Evolutionary conservation across 2,113 vertebrate genomes (phyloP).

Genomic region (Hemiscyllium ocellatum): DNA sequence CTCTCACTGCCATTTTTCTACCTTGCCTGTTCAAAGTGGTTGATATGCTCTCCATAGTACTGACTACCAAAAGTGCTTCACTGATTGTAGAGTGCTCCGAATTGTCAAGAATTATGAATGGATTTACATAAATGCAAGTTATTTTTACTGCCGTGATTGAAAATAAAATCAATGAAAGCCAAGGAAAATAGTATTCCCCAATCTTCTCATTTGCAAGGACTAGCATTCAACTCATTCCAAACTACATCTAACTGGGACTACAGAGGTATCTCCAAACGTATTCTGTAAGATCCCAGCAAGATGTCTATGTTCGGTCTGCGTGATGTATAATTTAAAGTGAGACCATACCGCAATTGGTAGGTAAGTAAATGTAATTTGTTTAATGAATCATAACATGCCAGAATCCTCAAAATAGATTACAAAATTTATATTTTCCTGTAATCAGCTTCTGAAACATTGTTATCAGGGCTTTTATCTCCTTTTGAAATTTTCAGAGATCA

Average conservation of each 20-base stretch:
- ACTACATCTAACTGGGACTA: not conserved
- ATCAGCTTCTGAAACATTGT: not conserved
- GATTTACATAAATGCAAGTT: not conserved
- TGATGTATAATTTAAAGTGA: not conserved
- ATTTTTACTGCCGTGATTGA: too few relatives aligned
- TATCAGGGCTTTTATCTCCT: not conserved
- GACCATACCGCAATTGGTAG: not conserved
- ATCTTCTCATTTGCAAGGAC: not conserved
- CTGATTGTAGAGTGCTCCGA: not conserved
- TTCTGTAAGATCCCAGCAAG: not conserved
- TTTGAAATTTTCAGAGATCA: not conserved
- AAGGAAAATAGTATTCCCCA: not conserved
- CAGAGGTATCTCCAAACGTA: too few relatives aligned
- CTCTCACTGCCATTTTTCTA: too few relatives aligned
- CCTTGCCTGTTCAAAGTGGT: too few relatives aligned
- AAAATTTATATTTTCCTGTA: not conserved
- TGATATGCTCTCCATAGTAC: not conserved
- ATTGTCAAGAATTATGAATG: not conserved
- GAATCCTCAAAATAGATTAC: not conserved
- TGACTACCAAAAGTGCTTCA: not conserved
- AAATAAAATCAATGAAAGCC: not conserved
- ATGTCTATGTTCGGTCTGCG: not conserved
- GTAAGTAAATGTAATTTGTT: not conserved
- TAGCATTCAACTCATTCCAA: not conserved
- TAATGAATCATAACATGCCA: not conserved